A percentile compares a stretch with the other conserved stretches of the same genome.
phyloP scores from a whole-genome alignment of 2,113 vertebrate species.

The Pangasianodon hypophthalmus region DNA sequence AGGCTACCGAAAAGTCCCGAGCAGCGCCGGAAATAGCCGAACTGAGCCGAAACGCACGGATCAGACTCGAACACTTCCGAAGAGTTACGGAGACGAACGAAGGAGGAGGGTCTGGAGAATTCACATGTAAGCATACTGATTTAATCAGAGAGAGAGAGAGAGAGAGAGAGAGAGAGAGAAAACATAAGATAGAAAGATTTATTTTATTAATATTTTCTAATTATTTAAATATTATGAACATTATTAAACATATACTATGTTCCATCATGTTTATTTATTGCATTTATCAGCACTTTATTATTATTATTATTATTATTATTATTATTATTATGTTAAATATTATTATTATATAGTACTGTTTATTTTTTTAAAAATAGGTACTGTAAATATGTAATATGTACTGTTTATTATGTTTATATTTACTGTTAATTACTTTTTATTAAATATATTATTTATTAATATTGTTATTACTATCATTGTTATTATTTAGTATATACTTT shows the following conservation, averaged over 20 bases:
- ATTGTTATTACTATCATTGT: too few species aligned
- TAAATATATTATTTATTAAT: too few species aligned
- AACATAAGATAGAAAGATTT: background rate
- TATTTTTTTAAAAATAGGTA: too few species aligned
- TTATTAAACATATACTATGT: background rate
- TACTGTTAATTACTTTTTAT: too few species aligned
- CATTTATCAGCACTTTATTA: background rate
- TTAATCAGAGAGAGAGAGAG: too few species aligned
- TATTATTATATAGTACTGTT: too few species aligned
- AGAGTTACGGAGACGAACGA: background rate
- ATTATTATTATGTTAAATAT: too few species aligned
- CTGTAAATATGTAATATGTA: too few species aligned
- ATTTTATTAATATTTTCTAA: background rate
- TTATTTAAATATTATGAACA: background rate
- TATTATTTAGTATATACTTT: too few species aligned
- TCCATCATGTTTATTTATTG: background rate
- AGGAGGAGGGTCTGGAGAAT: background rate
- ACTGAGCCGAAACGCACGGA: background rate
- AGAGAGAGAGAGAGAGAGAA: too few species aligned
- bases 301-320: too few species aligned
- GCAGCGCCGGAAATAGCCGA: constrained; percentile 14
- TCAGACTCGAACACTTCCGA: background rate
- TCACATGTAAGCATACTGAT: background rate
- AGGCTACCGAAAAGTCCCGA: constrained; percentile 33
- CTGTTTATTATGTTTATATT: too few species aligned